Evolutionary conservation across 2,113 vertebrate genomes (phyloP).

Genomic region (Galemys pyrenaicus): DNA sequence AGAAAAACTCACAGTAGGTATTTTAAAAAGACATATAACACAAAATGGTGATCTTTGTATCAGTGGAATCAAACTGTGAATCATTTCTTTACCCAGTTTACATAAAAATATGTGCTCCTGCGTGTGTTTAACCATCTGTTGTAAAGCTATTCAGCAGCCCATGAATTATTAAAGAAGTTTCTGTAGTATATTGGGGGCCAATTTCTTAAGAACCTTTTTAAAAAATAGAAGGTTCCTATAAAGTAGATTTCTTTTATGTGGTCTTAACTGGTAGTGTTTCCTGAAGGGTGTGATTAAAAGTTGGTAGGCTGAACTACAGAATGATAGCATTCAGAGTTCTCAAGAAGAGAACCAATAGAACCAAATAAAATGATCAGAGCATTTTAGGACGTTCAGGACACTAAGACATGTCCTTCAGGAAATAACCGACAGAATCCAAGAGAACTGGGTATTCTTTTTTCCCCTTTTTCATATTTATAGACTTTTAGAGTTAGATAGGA

Average conservation of each 20-base stretch:
- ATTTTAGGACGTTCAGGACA: slow-evolving; percentile 23
- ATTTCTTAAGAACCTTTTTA: slow-evolving; percentile 38
- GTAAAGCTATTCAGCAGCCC: background rate
- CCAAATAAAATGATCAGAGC: slow-evolving; percentile 29
- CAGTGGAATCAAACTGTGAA: slow-evolving; percentile 25
- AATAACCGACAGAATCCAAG: slow-evolving; percentile 9
- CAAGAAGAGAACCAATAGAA: background rate
- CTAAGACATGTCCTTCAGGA: background rate
- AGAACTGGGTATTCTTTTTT: background rate
- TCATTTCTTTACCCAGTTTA: background rate
- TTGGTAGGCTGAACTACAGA: background rate
- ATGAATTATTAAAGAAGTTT: slow-evolving; percentile 27
- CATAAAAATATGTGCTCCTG: slow-evolving; percentile 18
- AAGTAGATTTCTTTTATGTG: slow-evolving; percentile 35
- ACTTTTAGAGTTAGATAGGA: background rate
- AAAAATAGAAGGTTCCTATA: slow-evolving; percentile 3
- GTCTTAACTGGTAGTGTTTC: slow-evolving; percentile 32
- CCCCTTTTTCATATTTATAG: background rate
- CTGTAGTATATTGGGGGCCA: slow-evolving; percentile 19
- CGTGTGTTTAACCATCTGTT: slow-evolving; percentile 26
- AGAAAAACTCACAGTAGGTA: background rate
- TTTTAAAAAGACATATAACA: slow-evolving; percentile 10
- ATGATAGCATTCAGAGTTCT: slow-evolving; percentile 33
- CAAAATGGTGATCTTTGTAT: slow-evolving; percentile 4
- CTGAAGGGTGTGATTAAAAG: slow-evolving; percentile 18